Evolutionary conservation across 2,797 vertebrate species (phyloP).

Genomic region (Leuciscus waleckii): DNA sequence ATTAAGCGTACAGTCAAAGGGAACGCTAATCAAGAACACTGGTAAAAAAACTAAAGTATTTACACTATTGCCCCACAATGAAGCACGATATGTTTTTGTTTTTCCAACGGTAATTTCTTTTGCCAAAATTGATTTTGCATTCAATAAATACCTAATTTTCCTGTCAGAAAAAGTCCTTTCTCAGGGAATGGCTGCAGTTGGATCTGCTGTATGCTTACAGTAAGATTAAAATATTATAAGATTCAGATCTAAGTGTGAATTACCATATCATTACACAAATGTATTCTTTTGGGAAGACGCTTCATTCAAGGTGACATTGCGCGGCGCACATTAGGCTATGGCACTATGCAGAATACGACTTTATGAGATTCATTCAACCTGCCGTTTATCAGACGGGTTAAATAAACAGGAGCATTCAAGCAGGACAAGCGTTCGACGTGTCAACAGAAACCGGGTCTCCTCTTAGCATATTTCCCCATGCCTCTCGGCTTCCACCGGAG

Average conservation of each 20-base stretch:
- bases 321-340: constrained; percentile 71
- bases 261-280: constrained; percentile 83
- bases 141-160: neutral
- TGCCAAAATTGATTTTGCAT: neutral
- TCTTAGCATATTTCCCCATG: constrained; percentile 78
- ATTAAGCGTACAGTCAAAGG: no score
- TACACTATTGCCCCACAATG: neutral
- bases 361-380: constrained; percentile 80
- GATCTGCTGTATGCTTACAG: constrained; percentile 63
- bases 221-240: constrained; percentile 74
- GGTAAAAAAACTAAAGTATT: no score
- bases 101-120: no score
- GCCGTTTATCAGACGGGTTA: constrained; percentile 80
- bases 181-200: neutral
- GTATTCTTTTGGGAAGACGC: constrained; percentile 73
- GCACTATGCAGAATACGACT: constrained; percentile 82
- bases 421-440: constrained; percentile 64
- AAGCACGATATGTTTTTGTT: neutral
- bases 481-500: constrained; percentile 73
- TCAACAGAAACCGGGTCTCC: constrained; percentile 71
- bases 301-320: constrained; percentile 84
- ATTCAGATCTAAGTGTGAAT: constrained; percentile 77
- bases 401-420: constrained; percentile 79
- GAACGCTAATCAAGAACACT: no score
- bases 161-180: neutral